phyloP scores from a whole-genome alignment of 2,113 vertebrate species.

The Struthidea cinerea region DNA sequence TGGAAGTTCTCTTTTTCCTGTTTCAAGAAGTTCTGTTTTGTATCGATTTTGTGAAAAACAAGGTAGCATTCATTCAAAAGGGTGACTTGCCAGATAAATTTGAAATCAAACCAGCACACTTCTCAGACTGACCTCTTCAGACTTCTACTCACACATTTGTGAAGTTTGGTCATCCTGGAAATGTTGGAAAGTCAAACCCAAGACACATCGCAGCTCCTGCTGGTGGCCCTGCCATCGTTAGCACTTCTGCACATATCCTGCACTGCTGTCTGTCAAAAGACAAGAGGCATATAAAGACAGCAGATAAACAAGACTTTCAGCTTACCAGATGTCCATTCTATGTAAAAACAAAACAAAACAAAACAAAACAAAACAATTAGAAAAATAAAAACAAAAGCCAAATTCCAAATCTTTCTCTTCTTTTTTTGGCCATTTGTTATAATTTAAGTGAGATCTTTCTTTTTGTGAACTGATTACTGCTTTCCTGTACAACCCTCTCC shows the following conservation, averaged over 20 bases:
- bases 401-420: neutral
- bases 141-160: neutral
- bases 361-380: neutral
- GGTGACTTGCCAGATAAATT: neutral
- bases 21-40: neutral
- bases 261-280: neutral
- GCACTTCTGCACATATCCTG: neutral
- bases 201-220: neutral
- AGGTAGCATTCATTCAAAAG: neutral
- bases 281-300: neutral
- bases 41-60: neutral
- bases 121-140: neutral
- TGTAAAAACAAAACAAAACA: neutral
- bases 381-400: neutral
- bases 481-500: neutral
- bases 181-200: neutral
- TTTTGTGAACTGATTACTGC: neutral
- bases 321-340: neutral
- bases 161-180: neutral
- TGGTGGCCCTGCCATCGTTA: neutral
- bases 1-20: neutral
- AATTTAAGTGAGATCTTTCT: neutral
- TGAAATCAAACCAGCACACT: neutral
- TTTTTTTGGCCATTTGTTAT: neutral
- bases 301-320: neutral